Evolutionary conservation across 2,888 invertebrate genomes (phyloP), one percentile per base, ranked within the genome.

Genomic region (Mystacides longicornis): DNA sequence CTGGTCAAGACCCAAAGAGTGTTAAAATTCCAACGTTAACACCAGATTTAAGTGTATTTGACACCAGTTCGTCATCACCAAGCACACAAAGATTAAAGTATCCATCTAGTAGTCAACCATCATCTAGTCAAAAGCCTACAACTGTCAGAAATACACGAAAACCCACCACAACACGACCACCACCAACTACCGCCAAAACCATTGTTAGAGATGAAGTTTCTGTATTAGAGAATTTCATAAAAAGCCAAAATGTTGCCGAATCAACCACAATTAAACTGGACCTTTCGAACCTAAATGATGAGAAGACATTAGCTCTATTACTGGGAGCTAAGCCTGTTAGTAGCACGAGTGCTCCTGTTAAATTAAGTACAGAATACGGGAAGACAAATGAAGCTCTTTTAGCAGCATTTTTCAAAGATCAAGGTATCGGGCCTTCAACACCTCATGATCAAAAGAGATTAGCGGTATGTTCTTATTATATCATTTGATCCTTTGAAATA

Each of bases 401-500:
- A 22, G 86, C 86, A 1, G 83, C 85, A 2, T 69, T 86, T 53
- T 71, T 87, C 49, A 86, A 86, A 70, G 81, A 85, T 64, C 81
- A 85, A 66, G 86, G 86, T 42, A 85, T 87, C 63, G 85, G 82
- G 56, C 86, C 87, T 2, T 77, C 81, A n/a, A 84, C 84, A 58
- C 83, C 85, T 63, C 77, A 79, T 64, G 78, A 81, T 64, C 81
- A 81, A 70, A 69, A 81, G 54, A 73, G 76, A 67, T 73, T 76
- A 57, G 74, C 78, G 67, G 81, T 81, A 70, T 77, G 78, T 77
- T 45, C 48, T 7, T 33, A 16, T 50, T 16, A 33, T 33, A 11
- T 50, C 7, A 7, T 50, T 50, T 31, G 7, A 9, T 31, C 14
- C 14, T 21, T 3, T 19, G 14, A 19, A 5, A 43, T 45, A 19